phyloP scores from a whole-genome alignment of 2,113 vertebrate genomes.

The Daubentonia madagascariensis region DNA sequence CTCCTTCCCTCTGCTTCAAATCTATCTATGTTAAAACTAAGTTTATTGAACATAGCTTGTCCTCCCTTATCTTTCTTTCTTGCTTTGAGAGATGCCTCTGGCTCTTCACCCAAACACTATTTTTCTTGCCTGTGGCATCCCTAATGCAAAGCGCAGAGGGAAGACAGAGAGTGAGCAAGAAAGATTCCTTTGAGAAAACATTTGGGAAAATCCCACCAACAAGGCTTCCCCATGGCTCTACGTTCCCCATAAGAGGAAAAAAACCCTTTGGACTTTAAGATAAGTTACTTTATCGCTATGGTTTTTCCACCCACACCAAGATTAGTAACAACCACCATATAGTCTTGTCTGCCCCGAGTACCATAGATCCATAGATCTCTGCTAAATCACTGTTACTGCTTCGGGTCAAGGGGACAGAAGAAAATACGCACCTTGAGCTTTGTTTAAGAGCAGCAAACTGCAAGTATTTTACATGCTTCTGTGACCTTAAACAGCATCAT shows the following conservation, averaged over 20 bases:
- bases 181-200: neutral
- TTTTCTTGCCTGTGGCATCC: neutral
- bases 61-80: neutral
- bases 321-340: neutral
- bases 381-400: neutral
- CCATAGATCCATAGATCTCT: neutral
- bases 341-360: neutral
- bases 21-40: neutral
- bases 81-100: neutral
- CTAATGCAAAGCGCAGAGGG: neutral
- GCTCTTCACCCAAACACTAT: neutral
- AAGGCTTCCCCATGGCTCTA: neutral
- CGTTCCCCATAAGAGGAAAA: neutral
- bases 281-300: neutral
- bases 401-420: neutral
- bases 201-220: neutral
- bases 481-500: neutral
- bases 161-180: neutral
- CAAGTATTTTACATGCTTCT: neutral
- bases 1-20: neutral
- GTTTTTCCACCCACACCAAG: neutral
- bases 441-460: neutral
- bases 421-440: neutral
- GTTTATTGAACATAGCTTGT: neutral
- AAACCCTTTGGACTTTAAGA: neutral